These are phyloP conservation scores for Lepidocyrtinus sp. DNA, from an alignment of 2,888 invertebrate species.

Conservation along the genomic window DNA sequence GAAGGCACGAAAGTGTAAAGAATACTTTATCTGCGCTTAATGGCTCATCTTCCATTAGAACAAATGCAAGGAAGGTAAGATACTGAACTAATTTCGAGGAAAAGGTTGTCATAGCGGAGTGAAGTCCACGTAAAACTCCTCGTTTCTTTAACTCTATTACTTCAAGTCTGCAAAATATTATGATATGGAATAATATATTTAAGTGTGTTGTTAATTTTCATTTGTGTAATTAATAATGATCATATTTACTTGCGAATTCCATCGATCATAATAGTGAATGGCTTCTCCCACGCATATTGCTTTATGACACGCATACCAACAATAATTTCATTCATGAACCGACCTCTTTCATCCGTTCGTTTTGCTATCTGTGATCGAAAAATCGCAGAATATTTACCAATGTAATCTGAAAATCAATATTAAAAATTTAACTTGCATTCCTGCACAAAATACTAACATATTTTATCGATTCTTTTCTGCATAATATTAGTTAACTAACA, in stretches of 20 bases:
- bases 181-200: not conserved
- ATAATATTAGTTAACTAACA: constrained; percentile 15
- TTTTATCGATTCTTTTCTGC: not conserved
- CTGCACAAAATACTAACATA: not conserved
- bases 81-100: constrained; percentile 46
- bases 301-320: constrained; percentile 78
- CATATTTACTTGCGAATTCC: constrained; percentile 40
- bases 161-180: constrained; percentile 37
- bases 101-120: constrained; percentile 28
- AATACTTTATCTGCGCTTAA: constrained; percentile 60
- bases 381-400: constrained; percentile 73
- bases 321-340: constrained; percentile 77
- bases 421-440: not conserved
- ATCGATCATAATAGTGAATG: constrained; percentile 74
- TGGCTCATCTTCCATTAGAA: constrained; percentile 31
- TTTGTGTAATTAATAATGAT: not conserved
- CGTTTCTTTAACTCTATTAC: constrained; percentile 38
- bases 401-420: constrained; percentile 34
- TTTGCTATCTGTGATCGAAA: constrained; percentile 78
- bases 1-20: constrained; percentile 55
- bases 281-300: constrained; percentile 79
- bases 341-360: constrained; percentile 73
- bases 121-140: constrained; percentile 39
- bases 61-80: constrained; percentile 38
- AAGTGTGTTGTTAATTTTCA: not conserved